A percentile compares a stretch with the other conserved stretches of the same genome.
phyloP scores from a whole-genome alignment of 2,797 vertebrate species.

The Pipistrellus nathusii region DNA sequence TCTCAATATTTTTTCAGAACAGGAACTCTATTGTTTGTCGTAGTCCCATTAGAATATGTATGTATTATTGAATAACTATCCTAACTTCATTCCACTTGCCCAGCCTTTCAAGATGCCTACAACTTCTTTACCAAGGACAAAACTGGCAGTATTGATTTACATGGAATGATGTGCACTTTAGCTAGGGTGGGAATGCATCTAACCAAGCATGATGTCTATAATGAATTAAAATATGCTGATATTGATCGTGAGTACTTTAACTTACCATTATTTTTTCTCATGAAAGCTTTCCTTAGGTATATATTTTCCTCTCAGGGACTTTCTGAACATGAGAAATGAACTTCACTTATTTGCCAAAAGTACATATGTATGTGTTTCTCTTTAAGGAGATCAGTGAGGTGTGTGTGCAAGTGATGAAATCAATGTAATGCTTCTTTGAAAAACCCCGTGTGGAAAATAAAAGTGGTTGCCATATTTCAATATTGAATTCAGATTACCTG shows the following conservation, averaged over 20 bases:
- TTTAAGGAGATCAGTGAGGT: constrained; percentile 39
- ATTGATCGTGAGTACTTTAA: constrained; percentile 76
- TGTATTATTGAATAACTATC: constrained; percentile 62
- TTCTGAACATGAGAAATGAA: constrained; percentile 41
- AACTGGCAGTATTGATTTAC: constrained; percentile 73
- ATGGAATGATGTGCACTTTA: constrained; percentile 75
- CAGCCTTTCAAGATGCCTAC: constrained; percentile 83
- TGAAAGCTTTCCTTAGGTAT: constrained; percentile 13
- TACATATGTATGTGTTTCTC: neutral
- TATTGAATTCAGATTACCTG: constrained; percentile 23
- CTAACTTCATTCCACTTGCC: constrained; percentile 42
- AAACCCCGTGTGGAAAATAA: constrained; percentile 3
- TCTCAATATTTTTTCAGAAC: constrained; percentile 27
- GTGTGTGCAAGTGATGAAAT: constrained; percentile 4
- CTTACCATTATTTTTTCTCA: constrained; percentile 39
- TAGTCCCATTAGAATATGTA: neutral
- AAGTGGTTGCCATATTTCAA: neutral
- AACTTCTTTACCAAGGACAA: constrained; percentile 80
- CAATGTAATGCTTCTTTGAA: constrained; percentile 56
- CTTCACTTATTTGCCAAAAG: constrained; percentile 40
- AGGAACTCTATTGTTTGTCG: neutral
- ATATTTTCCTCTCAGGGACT: neutral
- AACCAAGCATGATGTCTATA: constrained; percentile 62
- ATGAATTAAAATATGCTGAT: constrained; percentile 80
- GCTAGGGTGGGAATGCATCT: constrained; percentile 77